A percentile compares a stretch with the other conserved stretches of the same genome.
These are phyloP conservation scores for Axis porcinus DNA, from an alignment of 2,113 vertebrate genomes.

Conservation along the genomic window DNA sequence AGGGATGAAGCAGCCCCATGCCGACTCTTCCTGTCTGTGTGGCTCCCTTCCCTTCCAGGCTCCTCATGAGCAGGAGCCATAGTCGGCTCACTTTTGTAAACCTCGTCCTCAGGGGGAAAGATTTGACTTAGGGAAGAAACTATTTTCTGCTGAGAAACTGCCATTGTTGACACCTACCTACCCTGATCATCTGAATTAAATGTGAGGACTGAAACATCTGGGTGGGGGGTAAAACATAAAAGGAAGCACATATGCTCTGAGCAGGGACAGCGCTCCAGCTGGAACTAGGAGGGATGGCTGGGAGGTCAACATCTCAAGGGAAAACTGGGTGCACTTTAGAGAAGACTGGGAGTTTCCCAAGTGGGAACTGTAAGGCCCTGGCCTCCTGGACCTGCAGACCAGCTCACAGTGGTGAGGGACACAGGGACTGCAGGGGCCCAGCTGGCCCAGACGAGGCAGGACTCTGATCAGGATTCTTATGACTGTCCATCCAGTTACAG, in stretches of 20 bases:
- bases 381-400: not conserved
- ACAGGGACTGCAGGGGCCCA: no score
- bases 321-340: not conserved
- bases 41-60: not conserved
- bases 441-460: not conserved
- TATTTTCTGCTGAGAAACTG: not conserved
- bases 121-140: not conserved
- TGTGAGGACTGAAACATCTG: not conserved
- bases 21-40: not conserved
- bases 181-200: not conserved
- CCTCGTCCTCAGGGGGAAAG: not conserved
- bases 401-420: not conserved
- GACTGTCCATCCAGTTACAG: not conserved
- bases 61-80: no score
- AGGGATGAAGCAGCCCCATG: not conserved
- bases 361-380: not conserved
- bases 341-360: not conserved
- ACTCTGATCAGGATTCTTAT: not conserved
- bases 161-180: not conserved
- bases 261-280: not conserved
- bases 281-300: not conserved
- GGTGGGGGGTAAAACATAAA: not conserved
- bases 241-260: accelerated
- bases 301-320: not conserved
- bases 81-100: not conserved